Evolutionary conservation across 2,888 invertebrate genomes (phyloP), one percentile per base, ranked within the genome.

Genomic region (Epistrophe eligans): DNA sequence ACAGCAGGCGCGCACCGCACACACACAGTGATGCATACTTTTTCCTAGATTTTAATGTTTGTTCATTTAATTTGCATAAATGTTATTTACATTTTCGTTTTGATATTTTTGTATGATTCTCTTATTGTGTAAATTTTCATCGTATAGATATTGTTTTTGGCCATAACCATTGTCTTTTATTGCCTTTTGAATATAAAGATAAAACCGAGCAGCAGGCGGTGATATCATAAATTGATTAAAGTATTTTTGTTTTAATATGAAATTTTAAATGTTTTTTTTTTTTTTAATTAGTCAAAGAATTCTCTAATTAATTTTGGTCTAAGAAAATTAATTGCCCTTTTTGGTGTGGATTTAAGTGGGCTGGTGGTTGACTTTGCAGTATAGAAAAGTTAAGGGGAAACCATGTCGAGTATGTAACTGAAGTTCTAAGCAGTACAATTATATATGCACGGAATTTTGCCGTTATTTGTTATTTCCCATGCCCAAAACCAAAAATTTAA

Each of bases 51-150:
- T 66, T 67, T 40, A 19, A n/a, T 50, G 19, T 50, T 50, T 67
- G 17, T 48, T 50, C 19, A 50, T 67, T 67, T 50, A 35, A 50
- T 67, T 67, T 32, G 28, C 48, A 48, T 48, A 66, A 28, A 55
- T 50, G n/a, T 76, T 57, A 58, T 74, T 67, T 43, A 35, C 24
- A 67, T 67, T 66, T 52, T 76, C 28, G 17, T 52, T n/a, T 67
- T 57, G n/a, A 43, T 43, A 19, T 64, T 40, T 60, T 40, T 15
- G 24, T 28, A 24, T 2, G 19, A 52, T 24, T 24, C 19, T 52
- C 11, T 5, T 52, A 24, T 4, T 52, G 13, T 11, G 17, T 24
- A 28, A 28, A 6, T 52, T 52, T 15, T 6, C 28, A 8, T 28
- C 13, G 0, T 24, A 19, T 15, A 3, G 1, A 24, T 3, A 24